A percentile compares a stretch with the other conserved stretches of the same genome.
Conservation (phyloP, 1,140 invertebrate genomes). For the Glossosoma conforme region DNA sequence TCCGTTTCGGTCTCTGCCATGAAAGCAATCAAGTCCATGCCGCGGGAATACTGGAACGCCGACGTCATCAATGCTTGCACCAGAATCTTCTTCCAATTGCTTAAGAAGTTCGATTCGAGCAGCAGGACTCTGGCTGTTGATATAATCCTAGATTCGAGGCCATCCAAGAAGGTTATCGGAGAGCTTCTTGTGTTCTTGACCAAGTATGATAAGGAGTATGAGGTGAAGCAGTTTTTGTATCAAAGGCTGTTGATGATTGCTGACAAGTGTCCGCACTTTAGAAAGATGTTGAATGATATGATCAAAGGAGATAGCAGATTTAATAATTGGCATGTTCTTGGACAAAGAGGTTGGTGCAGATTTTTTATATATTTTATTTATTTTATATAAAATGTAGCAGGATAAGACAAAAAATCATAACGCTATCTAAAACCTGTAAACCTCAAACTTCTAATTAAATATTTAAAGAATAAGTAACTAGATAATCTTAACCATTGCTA, state of each 20-base stretch:
- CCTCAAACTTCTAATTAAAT: too few species aligned
- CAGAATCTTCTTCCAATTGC: slow-evolving; percentile 61
- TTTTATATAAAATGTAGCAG: too few species aligned
- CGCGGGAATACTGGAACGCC: slow-evolving; percentile 42
- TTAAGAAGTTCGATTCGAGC: slow-evolving; percentile 62
- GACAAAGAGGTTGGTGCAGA: slow-evolving; percentile 53
- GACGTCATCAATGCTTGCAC: slow-evolving; percentile 48
- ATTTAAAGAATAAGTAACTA: too few species aligned
- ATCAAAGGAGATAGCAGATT: slow-evolving; percentile 43
- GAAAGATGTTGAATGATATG: slow-evolving; percentile 39
- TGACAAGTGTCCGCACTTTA: slow-evolving; percentile 48
- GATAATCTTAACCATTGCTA: too few species aligned
- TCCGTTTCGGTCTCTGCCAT: slow-evolving; percentile 58
- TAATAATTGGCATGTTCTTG: slow-evolving; percentile 64
- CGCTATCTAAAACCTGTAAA: too few species aligned
- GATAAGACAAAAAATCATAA: too few species aligned
- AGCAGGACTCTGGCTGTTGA: slow-evolving; percentile 67
- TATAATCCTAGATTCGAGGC: slow-evolving; percentile 59
- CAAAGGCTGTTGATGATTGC: slow-evolving; percentile 60
- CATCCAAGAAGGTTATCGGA: slow-evolving; percentile 49
- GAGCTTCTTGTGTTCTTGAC: slow-evolving; percentile 54
- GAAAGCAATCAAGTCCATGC: slow-evolving; percentile 58
- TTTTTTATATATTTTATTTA: slow-evolving; percentile 1
- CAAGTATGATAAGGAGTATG: slow-evolving; percentile 53
- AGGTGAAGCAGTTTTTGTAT: slow-evolving; percentile 63